Evolutionary conservation across 2,113 vertebrate genomes (phyloP).

Genomic region (Oncorhynchus nerka): DNA sequence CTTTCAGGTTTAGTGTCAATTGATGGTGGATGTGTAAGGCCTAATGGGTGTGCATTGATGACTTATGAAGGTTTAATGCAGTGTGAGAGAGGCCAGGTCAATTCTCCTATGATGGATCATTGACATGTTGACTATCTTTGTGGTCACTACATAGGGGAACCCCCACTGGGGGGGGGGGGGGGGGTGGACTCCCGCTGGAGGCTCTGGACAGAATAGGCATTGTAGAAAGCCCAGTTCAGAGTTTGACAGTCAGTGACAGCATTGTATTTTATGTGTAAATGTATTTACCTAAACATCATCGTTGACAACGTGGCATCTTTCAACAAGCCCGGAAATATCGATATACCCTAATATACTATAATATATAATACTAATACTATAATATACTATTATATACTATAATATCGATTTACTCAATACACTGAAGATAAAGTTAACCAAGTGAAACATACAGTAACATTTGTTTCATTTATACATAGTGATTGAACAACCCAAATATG

Average conservation of each 20-base stretch:
- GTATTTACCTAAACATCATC: not conserved
- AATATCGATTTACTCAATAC: not conserved
- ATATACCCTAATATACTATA: not conserved
- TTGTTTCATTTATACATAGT: not conserved
- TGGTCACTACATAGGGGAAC: not conserved
- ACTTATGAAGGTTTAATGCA: conserved; percentile 73
- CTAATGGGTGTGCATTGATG: conserved; percentile 78
- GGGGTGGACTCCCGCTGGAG: too few relatives aligned
- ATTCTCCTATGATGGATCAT: conserved; percentile 1
- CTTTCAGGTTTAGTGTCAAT: conserved; percentile 76
- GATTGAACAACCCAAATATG: not conserved
- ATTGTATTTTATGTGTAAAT: not conserved
- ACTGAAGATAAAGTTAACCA: not conserved
- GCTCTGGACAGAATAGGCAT: not conserved
- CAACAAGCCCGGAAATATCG: not conserved
- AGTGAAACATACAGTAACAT: not conserved
- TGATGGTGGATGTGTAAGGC: conserved; percentile 76
- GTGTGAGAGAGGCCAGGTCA: conserved; percentile 52
- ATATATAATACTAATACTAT: too few relatives aligned
- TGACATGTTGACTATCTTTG: not conserved
- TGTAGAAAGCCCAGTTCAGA: not conserved
- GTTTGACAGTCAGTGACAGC: not conserved
- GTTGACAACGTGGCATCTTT: not conserved
- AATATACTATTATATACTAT: too few relatives aligned
- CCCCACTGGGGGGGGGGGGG: too few relatives aligned